phyloP scores from a whole-genome alignment of 2,888 invertebrate species.

The Dichetophora obliterata region DNA sequence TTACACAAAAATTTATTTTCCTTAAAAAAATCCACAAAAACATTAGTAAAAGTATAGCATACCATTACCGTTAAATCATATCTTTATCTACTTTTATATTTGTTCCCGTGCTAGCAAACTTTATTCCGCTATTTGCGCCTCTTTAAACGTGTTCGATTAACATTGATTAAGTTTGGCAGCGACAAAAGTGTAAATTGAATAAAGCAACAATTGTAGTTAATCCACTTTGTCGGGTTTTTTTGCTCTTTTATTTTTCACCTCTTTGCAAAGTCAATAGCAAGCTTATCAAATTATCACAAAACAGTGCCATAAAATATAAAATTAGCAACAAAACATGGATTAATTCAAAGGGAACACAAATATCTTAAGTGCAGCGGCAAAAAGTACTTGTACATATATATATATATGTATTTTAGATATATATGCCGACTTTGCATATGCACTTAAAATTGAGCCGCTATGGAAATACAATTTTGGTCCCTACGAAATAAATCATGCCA shows the following conservation, averaged over 20 bases:
- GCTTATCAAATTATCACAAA: slow-evolving; percentile 4
- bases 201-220: slow-evolving; percentile 2
- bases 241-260: not conserved
- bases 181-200: not conserved
- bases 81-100: not conserved
- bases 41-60: not conserved
- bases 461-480: not conserved
- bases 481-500: not conserved
- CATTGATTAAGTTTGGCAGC: not conserved
- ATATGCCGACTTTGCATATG: no score
- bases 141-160: not conserved
- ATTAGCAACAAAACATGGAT: not conserved
- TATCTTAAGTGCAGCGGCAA: not conserved
- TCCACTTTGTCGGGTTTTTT: not conserved
- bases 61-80: not conserved
- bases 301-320: not conserved
- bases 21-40: not conserved
- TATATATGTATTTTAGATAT: no score
- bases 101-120: not conserved
- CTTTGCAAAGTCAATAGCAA: not conserved
- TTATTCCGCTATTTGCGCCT: no score
- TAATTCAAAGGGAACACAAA: not conserved
- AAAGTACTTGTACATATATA: no score
- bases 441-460: no score
- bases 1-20: not conserved